These are phyloP conservation scores for Brachypalpus laphriformis DNA, from an alignment of 2,888 invertebrate species.

Conservation along the genomic window DNA sequence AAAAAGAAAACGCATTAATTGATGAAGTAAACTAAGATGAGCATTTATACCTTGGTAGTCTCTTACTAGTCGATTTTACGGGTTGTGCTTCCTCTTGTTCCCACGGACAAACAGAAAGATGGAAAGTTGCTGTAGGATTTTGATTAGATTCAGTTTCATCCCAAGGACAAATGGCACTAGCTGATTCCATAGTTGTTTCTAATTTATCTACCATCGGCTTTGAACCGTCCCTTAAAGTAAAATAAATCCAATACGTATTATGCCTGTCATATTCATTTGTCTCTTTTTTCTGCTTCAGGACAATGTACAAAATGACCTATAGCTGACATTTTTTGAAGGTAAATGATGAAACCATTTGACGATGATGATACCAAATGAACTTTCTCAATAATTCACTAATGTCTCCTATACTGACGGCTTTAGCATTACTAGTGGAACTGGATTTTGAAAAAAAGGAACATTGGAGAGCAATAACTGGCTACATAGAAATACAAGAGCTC, in stretches of 20 bases:
- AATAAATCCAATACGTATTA: background rate
- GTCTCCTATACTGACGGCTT: too few species aligned
- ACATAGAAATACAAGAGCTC: too few species aligned
- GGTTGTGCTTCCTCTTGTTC: slow-evolving; percentile 77
- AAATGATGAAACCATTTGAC: too few species aligned
- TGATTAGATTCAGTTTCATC: slow-evolving; percentile 61
- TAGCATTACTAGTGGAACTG: too few species aligned
- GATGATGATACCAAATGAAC: too few species aligned
- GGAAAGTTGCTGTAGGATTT: slow-evolving; percentile 75
- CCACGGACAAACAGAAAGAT: slow-evolving; percentile 81
- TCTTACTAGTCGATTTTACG: slow-evolving; percentile 66
- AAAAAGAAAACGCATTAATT: background rate
- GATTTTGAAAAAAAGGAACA: too few species aligned
- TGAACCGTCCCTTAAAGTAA: slow-evolving; percentile 41
- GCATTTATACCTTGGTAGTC: slow-evolving; percentile 77
- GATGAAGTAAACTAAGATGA: background rate
- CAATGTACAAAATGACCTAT: too few species aligned
- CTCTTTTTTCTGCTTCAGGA: too few species aligned
- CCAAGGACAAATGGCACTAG: slow-evolving; percentile 82
- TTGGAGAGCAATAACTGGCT: too few species aligned
- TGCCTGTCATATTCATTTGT: background rate
- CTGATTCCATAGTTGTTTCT: slow-evolving; percentile 79
- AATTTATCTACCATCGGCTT: slow-evolving; percentile 71
- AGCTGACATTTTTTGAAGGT: too few species aligned
- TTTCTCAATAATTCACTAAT: too few species aligned